Evolutionary conservation across 2,113 vertebrate species (phyloP).

Genomic region (Psilopsiagon aurifrons): DNA sequence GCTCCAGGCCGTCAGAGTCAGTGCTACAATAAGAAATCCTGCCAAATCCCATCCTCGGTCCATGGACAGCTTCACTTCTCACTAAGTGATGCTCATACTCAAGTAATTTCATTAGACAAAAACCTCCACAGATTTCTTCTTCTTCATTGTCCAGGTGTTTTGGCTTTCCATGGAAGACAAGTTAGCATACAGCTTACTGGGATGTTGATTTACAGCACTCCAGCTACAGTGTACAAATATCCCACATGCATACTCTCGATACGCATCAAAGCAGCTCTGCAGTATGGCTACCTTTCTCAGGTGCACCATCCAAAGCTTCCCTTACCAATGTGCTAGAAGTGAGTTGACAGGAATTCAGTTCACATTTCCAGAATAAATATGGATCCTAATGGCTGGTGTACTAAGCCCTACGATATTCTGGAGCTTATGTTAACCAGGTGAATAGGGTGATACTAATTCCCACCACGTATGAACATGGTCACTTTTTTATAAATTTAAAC

Average conservation of each 20-base stretch:
- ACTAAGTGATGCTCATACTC: not conserved
- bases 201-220: not conserved
- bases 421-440: not conserved
- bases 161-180: not conserved
- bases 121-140: not conserved
- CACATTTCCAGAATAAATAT: not conserved
- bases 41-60: not conserved
- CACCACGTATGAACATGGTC: not conserved
- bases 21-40: not conserved
- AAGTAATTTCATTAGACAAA: not conserved
- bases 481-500: not conserved
- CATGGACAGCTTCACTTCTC: not conserved
- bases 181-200: not conserved
- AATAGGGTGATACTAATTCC: not conserved
- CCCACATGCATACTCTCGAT: not conserved
- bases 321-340: accelerated
- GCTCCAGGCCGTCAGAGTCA: not conserved
- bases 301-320: not conserved
- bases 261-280: not conserved
- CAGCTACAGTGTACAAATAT: not conserved
- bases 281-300: not conserved
- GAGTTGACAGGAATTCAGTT: not conserved
- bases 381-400: not conserved
- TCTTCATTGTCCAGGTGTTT: not conserved
- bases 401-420: not conserved